Conservation (phyloP, 2,888 invertebrate genomes). For the Amblyjoppa proteus region DNA sequence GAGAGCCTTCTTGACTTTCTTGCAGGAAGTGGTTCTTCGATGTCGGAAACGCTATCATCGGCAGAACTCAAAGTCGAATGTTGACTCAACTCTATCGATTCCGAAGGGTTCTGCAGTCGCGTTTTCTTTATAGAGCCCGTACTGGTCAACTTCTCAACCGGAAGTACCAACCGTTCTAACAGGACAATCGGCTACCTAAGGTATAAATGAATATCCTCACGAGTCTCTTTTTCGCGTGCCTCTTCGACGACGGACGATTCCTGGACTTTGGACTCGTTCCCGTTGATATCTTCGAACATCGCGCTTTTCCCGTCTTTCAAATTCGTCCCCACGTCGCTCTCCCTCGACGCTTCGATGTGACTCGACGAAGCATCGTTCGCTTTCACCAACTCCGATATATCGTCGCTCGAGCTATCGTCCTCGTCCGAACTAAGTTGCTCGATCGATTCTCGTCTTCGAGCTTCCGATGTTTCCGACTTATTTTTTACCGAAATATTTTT, state of each 20-base stretch:
- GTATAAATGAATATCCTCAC: neutral
- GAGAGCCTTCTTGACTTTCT: neutral
- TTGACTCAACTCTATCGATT: neutral
- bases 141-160: neutral
- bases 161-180: constrained; percentile 32
- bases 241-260: neutral
- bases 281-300: neutral
- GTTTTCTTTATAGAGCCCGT: neutral
- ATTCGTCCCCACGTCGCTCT: neutral
- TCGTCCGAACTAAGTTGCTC: constrained; percentile 28
- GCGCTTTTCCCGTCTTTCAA: neutral
- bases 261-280: neutral
- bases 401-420: constrained; percentile 15
- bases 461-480: neutral
- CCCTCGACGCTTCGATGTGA: no score
- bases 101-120: neutral
- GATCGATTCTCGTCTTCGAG: neutral
- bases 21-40: neutral
- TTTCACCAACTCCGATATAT: neutral
- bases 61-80: neutral
- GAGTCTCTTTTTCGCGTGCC: neutral
- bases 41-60: neutral
- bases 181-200: constrained; percentile 44
- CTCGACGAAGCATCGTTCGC: neutral
- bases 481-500: neutral